Base-by-base conservation (phyloP, 2,888 invertebrate genomes). In the Synergus itoensis region DNA sequence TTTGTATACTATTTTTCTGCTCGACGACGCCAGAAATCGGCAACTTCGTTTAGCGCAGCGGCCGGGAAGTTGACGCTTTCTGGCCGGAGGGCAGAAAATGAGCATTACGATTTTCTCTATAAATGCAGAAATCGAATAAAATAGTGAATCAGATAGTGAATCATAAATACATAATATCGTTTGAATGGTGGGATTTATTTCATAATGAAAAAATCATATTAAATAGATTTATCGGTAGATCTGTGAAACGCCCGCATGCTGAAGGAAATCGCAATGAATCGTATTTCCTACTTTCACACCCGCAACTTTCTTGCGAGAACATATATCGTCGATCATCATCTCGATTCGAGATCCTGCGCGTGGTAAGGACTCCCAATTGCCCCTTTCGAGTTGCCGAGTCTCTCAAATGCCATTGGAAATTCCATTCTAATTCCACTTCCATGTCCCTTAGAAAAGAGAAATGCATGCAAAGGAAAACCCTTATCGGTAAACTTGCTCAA, bases 401-500 rank as follows among this genome's bases (percentile, higher is more conserved):
- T 57, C 48, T 16, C 8, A 73, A 73, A 73, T 73, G 36, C 53
- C 48, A 73, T 40, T 11, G 53, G 28, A 53, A n/a, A 73, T 73
- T 53, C 73, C 73, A 73, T 73, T 73, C 53, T 73, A 73, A 73
- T 73, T 73, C 73, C 40, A 73, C 36, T 73, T 73, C n/a, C 69
- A 73, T 53, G 73, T 73, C 53, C 53, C 12, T 73, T 40, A 73
- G n/a, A 73, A 73, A 73, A n/a, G 53, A 73, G 12, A 57, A 73
- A 73, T 73, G 73, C 73, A 40, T 12, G 40, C 48, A n/a, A 40
- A 36, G 36, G 73, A 57, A 73, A 73, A 73, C 40, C 73, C n/a
- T 73, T 53, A 53, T 73, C 73, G 73, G 53, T 53, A 57, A 62
- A 62, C 12, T 73, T 9, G 40, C 73, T 48, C 28, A 53, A 73